These are phyloP conservation scores for Phoenicopterus ruber DNA, from an alignment of 2,113 vertebrate species.

Conservation along the genomic window DNA sequence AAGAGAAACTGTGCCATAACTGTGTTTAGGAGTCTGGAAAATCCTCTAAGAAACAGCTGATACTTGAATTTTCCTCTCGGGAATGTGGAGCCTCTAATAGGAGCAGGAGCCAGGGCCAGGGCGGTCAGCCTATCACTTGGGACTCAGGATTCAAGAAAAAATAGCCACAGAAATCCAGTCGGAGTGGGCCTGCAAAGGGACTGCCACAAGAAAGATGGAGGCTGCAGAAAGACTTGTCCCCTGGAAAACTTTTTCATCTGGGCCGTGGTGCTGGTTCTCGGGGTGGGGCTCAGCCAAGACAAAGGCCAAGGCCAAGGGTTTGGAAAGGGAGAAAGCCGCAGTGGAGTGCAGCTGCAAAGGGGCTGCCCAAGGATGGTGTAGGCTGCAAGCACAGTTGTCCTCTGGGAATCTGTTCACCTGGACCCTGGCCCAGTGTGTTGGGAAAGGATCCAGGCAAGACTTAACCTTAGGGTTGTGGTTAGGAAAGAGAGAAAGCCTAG, in stretches of 20 bases:
- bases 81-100: neutral
- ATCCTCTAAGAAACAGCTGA: neutral
- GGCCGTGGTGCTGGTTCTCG: rapidly evolving
- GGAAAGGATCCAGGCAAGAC: neutral
- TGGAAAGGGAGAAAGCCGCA: neutral
- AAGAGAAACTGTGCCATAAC: neutral
- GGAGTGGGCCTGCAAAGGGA: neutral
- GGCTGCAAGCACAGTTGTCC: neutral
- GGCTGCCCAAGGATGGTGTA: neutral
- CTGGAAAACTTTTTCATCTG: neutral
- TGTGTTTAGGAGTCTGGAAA: neutral
- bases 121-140: neutral
- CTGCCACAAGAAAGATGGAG: neutral
- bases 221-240: neutral
- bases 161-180: neutral
- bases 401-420: neutral
- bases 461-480: neutral
- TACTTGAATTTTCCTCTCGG: neutral
- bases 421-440: neutral
- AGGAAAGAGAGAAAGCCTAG: neutral
- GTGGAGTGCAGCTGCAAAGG: neutral
- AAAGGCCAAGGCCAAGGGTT: neutral
- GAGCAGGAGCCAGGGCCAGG: neutral
- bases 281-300: neutral
- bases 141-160: neutral